A percentile compares a stretch with the other conserved stretches of the same genome.
phyloP scores from a whole-genome alignment of 2,113 vertebrate species.

The Perca schrenkii region DNA sequence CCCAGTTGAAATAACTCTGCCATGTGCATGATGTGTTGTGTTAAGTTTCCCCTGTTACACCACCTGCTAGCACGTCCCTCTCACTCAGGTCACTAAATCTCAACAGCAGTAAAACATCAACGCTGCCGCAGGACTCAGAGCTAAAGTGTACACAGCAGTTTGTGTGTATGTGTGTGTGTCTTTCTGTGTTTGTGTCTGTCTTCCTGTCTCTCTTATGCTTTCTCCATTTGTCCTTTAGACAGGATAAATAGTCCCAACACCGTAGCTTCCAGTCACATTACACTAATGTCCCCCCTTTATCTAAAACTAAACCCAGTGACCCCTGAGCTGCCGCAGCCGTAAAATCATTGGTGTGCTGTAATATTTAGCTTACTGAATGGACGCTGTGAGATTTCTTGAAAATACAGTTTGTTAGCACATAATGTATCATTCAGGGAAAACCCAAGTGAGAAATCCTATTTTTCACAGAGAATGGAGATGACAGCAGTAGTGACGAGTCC shows the following conservation, averaged over 20 bases:
- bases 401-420: neutral
- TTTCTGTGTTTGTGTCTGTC: conserved; percentile 34
- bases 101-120: conserved; percentile 9
- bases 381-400: neutral
- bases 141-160: conserved; percentile 10
- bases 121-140: neutral
- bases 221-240: neutral
- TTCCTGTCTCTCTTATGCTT: conserved; percentile 5
- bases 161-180: conserved; percentile 15
- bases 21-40: conserved; percentile 70
- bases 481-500: conserved; percentile 94
- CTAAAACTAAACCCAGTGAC: conserved; percentile 39
- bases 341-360: conserved; percentile 17
- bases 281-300: conserved; percentile 33
- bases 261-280: neutral
- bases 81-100: conserved; percentile 32
- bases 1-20: conserved; percentile 62
- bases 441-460: neutral
- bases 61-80: conserved; percentile 40
- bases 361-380: conserved; percentile 7
- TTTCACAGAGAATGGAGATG: conserved; percentile 90
- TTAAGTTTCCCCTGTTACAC: conserved; percentile 21
- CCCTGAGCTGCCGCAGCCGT: conserved; percentile 16
- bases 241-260: neutral
- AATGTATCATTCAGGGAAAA: neutral